phyloP scores from a whole-genome alignment of 2,113 vertebrate species.

The Sorex araneus region DNA sequence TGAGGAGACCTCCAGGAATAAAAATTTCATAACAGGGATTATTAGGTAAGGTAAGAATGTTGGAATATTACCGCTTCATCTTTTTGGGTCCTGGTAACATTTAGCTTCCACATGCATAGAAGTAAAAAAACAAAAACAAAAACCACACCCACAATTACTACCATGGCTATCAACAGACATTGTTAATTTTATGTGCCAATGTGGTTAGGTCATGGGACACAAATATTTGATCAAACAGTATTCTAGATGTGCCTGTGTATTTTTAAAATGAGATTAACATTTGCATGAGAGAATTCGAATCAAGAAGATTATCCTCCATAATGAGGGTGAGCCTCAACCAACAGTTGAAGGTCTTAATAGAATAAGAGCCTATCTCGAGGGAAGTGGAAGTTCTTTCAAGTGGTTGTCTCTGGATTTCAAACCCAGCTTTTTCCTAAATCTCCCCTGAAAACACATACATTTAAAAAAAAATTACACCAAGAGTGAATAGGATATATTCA shows the following conservation, averaged over 20 bases:
- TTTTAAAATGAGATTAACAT: constrained; percentile 17
- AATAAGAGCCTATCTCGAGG: not conserved
- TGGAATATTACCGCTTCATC: not conserved
- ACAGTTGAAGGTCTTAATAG: not conserved
- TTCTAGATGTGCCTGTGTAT: not conserved
- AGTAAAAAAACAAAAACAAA: not conserved
- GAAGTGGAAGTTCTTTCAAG: not conserved
- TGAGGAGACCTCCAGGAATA: not conserved
- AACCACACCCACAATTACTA: not conserved
- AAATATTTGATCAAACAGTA: not conserved
- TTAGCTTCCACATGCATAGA: not conserved
- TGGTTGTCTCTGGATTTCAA: not conserved
- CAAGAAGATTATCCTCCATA: not conserved
- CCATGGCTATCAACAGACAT: not conserved
- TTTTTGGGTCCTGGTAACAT: not conserved
- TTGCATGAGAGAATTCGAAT: not conserved
- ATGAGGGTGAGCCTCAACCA: not conserved
- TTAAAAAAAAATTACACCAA: not conserved
- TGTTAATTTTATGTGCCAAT: not conserved
- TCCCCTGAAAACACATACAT: not conserved
- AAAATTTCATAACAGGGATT: not conserved
- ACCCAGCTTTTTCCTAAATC: not conserved
- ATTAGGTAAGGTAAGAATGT: not conserved
- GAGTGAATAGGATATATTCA: not conserved
- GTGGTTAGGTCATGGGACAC: not conserved